These are phyloP conservation scores for Aspiorhynchus laticeps DNA, from an alignment of 2,113 vertebrate genomes.

Conservation along the genomic window DNA sequence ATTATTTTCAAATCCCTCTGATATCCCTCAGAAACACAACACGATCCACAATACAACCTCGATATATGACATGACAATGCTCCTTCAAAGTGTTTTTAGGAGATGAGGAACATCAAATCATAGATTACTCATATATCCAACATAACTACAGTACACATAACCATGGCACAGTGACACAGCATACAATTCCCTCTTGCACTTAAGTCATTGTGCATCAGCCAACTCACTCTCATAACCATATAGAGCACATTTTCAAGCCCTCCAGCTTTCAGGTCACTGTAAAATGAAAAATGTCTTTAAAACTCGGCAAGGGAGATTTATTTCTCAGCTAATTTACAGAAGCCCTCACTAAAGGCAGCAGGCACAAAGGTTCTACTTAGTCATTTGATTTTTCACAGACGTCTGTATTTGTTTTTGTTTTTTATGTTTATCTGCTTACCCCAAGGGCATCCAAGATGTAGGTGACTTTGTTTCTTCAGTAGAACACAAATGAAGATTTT, in stretches of 20 bases:
- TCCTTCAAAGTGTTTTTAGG: neutral
- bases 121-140: neutral
- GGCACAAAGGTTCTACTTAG: neutral
- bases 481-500: too few relatives aligned
- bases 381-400: neutral
- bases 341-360: neutral
- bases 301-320: constrained; percentile 1
- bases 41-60: constrained; percentile 50
- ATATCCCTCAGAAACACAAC: constrained; percentile 67
- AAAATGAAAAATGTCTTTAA: constrained; percentile 8
- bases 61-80: neutral
- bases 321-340: constrained; percentile 31
- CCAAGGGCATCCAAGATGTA: too few relatives aligned
- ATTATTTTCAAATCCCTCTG: constrained; percentile 69
- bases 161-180: neutral
- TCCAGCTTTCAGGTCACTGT: constrained; percentile 5
- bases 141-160: neutral
- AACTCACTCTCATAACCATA: neutral
- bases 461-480: too few relatives aligned
- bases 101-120: neutral
- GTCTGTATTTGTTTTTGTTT: neutral
- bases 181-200: neutral
- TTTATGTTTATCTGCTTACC: too few relatives aligned
- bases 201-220: constrained; percentile 2
- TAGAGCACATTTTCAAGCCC: constrained; percentile 19